Conservation (phyloP, 2,888 invertebrate genomes). For the Microplitis deprimator region DNA sequence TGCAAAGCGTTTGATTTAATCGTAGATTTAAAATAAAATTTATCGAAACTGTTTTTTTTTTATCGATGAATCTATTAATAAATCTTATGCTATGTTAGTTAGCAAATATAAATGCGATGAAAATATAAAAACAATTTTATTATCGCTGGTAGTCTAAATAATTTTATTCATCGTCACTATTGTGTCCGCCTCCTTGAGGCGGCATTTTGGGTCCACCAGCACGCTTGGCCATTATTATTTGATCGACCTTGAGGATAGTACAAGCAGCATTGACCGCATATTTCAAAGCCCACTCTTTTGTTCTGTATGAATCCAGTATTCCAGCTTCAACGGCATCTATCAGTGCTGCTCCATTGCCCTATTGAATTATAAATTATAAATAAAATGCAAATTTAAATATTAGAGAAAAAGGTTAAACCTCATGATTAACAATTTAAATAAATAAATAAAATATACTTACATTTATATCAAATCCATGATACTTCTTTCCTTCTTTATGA, state of each 20-base stretch:
- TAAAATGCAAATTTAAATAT: neutral
- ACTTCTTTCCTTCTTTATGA: constrained; percentile 90
- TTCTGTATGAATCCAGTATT: constrained; percentile 86
- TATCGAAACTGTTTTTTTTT: neutral
- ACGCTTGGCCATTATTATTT: constrained; percentile 98
- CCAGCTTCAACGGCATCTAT: constrained; percentile 84
- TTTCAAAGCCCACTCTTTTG: constrained; percentile 95
- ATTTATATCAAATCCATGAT: constrained; percentile 90
- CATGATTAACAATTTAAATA: neutral
- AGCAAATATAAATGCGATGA: neutral
- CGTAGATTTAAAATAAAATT: neutral
- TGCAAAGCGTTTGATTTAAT: neutral
- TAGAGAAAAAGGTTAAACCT: neutral
- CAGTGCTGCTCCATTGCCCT: constrained; percentile 78
- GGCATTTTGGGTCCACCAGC: constrained; percentile 92
- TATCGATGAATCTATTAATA: neutral
- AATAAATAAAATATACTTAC: constrained; percentile 64
- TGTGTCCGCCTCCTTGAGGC: constrained; percentile 76
- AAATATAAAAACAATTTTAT: constrained; percentile 1
- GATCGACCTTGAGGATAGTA: constrained; percentile 94
- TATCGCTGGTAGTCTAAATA: neutral
- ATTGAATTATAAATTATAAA: constrained; percentile 42
- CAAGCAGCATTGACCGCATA: constrained; percentile 95
- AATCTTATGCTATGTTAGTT: neutral
- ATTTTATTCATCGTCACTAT: constrained; percentile 80